Evolutionary conservation across 2,113 vertebrate species (phyloP).

Genomic region (Uropsilus gracilis): DNA sequence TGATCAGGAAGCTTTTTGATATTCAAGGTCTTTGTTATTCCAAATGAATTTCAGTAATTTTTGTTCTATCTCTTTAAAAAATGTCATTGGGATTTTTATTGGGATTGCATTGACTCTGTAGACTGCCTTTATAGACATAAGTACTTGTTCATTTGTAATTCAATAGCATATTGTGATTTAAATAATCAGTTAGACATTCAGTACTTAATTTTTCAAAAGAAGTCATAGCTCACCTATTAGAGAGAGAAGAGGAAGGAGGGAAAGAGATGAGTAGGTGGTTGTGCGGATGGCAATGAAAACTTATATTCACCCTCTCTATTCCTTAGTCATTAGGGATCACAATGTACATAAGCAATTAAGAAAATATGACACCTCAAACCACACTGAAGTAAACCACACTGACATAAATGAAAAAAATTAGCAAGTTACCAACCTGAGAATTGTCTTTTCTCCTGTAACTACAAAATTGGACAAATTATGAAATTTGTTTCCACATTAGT

Average conservation of each 20-base stretch:
- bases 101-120: too few relatives aligned
- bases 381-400: background rate
- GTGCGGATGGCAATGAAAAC: background rate
- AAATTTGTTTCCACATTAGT: background rate
- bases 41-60: too few relatives aligned
- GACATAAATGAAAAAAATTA: background rate
- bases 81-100: too few relatives aligned
- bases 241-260: background rate
- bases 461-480: background rate
- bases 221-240: background rate
- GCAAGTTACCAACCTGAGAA: background rate
- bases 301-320: background rate
- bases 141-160: background rate
- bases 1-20: too few relatives aligned
- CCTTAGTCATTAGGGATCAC: background rate
- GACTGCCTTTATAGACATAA: background rate
- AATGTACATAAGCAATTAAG: background rate
- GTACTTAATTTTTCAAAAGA: background rate
- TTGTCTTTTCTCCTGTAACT: background rate
- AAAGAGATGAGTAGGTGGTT: background rate
- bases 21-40: too few relatives aligned
- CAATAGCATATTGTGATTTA: background rate
- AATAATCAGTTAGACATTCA: background rate
- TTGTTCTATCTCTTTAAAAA: too few relatives aligned
- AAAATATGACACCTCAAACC: background rate